Evolutionary conservation across 1,140 invertebrate species (phyloP).

Genomic region (Hypsibius dujardini): DNA sequence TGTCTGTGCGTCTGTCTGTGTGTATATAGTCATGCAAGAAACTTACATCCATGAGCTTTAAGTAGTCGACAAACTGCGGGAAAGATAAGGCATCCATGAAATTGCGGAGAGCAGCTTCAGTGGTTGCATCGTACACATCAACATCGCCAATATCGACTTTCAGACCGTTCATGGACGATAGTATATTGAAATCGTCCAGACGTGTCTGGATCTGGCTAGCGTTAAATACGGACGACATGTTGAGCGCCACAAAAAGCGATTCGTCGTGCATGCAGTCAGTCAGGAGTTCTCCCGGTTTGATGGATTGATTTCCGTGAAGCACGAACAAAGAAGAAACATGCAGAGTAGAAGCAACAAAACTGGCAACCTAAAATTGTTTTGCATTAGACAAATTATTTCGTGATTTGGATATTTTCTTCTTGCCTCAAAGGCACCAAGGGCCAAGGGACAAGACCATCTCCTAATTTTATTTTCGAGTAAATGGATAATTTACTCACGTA

Average conservation of each 20-base stretch:
- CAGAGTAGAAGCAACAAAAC: neutral
- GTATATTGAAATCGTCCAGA: neutral
- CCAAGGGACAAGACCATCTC: too few relatives aligned
- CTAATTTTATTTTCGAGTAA: too few relatives aligned
- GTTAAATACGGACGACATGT: neutral
- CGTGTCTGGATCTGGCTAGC: neutral
- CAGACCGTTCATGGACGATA: neutral
- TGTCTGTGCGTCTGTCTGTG: too few relatives aligned
- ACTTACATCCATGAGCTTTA: too few relatives aligned
- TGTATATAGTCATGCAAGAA: too few relatives aligned
- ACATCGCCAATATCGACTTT: neutral
- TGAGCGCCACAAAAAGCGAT: neutral
- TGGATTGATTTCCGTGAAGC: neutral
- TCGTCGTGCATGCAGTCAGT: neutral
- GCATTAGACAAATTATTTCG: neutral
- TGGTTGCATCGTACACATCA: neutral
- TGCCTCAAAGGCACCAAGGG: too few relatives aligned
- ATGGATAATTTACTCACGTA: neutral
- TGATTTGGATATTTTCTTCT: too few relatives aligned
- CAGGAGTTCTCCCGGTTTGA: neutral
- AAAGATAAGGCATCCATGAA: too few relatives aligned
- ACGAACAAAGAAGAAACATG: neutral
- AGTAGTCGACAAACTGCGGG: too few relatives aligned
- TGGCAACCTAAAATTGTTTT: conserved; percentile 6
- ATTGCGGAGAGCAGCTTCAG: neutral